Evolutionary conservation across 2,888 invertebrate species (phyloP).

Genomic region (Dorcus parallelipipedus): DNA sequence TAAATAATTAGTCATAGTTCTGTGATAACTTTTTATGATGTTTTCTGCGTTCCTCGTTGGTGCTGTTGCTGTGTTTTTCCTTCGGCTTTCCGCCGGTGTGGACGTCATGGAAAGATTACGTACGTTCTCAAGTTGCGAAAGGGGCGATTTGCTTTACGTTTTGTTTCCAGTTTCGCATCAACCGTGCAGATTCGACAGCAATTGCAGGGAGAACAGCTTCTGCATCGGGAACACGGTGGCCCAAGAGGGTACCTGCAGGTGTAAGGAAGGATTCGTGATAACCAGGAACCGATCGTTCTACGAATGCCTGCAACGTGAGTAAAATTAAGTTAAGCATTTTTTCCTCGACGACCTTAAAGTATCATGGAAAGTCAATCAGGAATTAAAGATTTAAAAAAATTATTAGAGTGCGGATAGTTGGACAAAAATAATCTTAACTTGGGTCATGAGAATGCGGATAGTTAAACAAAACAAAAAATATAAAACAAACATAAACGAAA

Average conservation of each 20-base stretch:
- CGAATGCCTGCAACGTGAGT: constrained; percentile 46
- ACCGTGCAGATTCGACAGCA: constrained; percentile 34
- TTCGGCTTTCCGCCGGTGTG: background rate
- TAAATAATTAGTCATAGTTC: too few species aligned
- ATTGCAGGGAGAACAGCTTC: constrained; percentile 41
- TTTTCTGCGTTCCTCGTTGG: background rate
- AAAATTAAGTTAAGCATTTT: background rate
- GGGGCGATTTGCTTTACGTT: background rate
- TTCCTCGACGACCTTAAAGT: background rate
- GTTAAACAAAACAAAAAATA: too few species aligned
- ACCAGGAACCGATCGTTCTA: constrained; percentile 43
- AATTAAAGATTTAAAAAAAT: too few species aligned
- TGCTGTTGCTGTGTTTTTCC: background rate
- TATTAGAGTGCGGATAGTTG: too few species aligned
- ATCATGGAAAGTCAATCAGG: background rate
- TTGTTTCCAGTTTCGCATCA: constrained; percentile 23
- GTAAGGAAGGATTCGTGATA: constrained; percentile 44
- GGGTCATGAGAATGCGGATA: too few species aligned
- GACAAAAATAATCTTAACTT: too few species aligned
- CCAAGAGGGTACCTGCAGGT: constrained; percentile 43
- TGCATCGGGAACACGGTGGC: constrained; percentile 39
- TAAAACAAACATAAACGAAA: too few species aligned
- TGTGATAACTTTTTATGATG: too few species aligned
- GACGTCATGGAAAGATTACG: background rate
- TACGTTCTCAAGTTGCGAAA: background rate